Evolutionary conservation across 2,888 invertebrate genomes (phyloP), one percentile per base, ranked within the genome.

Genomic region (Tipula helvola): DNA sequence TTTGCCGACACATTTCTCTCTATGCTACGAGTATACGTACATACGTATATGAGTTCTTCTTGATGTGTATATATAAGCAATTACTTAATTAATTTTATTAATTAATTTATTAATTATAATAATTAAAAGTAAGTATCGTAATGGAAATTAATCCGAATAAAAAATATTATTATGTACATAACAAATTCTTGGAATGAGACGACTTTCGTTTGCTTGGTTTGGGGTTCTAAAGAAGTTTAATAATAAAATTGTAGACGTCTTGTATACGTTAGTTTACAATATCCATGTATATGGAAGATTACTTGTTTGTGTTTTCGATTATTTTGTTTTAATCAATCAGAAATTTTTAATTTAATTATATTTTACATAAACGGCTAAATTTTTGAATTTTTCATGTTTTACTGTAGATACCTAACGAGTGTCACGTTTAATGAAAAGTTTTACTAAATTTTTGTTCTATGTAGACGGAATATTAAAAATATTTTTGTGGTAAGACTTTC

Each of bases 61-160:
- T 71, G 10, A 71, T 71, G 71, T 71, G 28, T 71, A 71, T 71
- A 28, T 12, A 71, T 71, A 71, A 71, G 71, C 71, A 71, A 71
- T 71, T 71, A 71, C 28, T 71, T 71, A 71, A 71, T 71, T 71
- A 71, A 71, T 71, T 71, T 71, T 71, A 71, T 71, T 28, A 71
- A 71, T 71, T 71, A 71, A 71, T 71, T 71, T 71, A 71, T 71
- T 71, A 71, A 71, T 71, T 71, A 71, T 71, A 71, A 71, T 71
- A 71, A 71, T 71, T 71, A 71, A 71, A 71, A 71, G 71, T 71
- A 71, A 71, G 71, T 71, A 71, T 71, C 71, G 28, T 71, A 71
- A 71, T 71, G 71, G 71, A 71, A 71, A 71, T 71, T 71, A 71
- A 71, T 71, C 71, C 71, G 28, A 71, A 71, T 71, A 71, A 71